A percentile compares a stretch with the other conserved stretches of the same genome.
Evolutionary conservation across 2,113 vertebrate species (phyloP).

Genomic region (Myrmecophaga tridactyla): DNA sequence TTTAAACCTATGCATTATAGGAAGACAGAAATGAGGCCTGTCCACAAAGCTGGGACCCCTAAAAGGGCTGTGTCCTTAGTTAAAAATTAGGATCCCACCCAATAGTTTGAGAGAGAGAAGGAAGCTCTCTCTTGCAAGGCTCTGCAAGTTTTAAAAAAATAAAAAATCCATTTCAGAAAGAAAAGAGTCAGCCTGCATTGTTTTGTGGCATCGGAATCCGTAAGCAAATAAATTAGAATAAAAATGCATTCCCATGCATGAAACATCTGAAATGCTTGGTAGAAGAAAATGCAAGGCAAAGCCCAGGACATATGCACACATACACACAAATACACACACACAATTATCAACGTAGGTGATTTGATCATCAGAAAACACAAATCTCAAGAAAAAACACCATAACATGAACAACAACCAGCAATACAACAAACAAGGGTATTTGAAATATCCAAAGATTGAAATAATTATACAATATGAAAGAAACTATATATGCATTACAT

Average conservation of each 20-base stretch:
- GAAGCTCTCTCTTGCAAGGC: neutral
- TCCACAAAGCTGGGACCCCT: neutral
- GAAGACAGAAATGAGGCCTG: neutral
- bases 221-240: neutral
- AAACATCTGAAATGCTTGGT: neutral
- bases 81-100: neutral
- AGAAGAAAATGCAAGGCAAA: constrained; percentile 5
- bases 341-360: neutral
- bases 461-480: neutral
- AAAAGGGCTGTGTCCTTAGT: neutral
- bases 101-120: neutral
- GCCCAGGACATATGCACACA: neutral
- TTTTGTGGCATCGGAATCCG: neutral
- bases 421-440: neutral
- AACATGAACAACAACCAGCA: neutral
- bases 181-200: neutral
- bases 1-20: neutral
- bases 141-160: neutral
- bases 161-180: constrained; percentile 7
- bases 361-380: neutral
- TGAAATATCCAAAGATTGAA: neutral
- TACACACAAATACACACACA: neutral
- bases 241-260: neutral
- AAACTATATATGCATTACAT: neutral
- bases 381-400: neutral